These are phyloP conservation scores for Hyperoplus lanceolatus DNA, from an alignment of 2,797 vertebrate species.

Conservation along the genomic window DNA sequence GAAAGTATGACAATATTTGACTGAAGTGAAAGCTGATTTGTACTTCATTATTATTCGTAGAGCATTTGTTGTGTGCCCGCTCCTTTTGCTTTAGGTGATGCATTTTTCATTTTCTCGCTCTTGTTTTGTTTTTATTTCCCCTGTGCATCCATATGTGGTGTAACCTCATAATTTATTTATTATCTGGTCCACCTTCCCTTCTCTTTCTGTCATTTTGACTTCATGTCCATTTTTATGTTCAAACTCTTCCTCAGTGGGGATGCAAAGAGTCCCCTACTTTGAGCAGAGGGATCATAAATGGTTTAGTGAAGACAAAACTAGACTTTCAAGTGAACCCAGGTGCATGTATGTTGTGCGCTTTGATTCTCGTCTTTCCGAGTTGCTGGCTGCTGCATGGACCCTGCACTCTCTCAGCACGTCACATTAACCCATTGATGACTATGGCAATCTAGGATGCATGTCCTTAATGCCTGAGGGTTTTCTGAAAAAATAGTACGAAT, in stretches of 20 bases:
- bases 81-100: background rate
- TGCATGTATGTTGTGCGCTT: conserved; percentile 36
- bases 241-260: background rate
- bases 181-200: background rate
- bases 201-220: conserved; percentile 13
- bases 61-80: background rate
- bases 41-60: conserved; percentile 7
- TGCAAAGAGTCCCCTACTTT: conserved; percentile 1
- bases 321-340: conserved; percentile 15
- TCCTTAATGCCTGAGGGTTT: too few species aligned
- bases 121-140: conserved; percentile 29
- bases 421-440: too few species aligned
- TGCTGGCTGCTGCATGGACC: conserved; percentile 59
- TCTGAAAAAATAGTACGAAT: too few species aligned
- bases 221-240: conserved; percentile 29
- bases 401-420: conserved; percentile 60
- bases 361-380: conserved; percentile 32
- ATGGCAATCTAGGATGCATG: too few species aligned
- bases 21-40: conserved; percentile 2
- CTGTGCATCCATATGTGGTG: background rate
- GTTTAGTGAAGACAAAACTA: conserved; percentile 4
- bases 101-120: background rate
- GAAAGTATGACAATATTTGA: background rate
- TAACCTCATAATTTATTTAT: conserved; percentile 20
- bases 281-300: conserved; percentile 32